A percentile compares a stretch with the other conserved stretches of the same genome.
phyloP scores from a whole-genome alignment of 2,888 invertebrate genomes.

The Carabus problematicus region DNA sequence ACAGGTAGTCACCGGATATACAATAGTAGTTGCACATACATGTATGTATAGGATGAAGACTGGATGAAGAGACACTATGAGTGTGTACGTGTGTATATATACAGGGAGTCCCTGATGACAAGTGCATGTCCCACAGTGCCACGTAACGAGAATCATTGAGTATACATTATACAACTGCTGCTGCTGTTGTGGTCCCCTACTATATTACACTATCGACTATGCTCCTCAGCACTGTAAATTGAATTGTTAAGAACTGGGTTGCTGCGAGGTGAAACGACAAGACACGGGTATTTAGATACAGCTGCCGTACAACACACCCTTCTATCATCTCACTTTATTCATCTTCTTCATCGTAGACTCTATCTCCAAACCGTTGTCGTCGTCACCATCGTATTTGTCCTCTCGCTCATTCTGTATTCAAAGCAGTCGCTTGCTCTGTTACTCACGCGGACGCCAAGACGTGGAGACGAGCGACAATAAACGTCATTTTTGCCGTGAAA shows the following conservation, averaged over 20 bases:
- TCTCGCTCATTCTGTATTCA: not conserved
- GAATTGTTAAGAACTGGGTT: conserved; percentile 34
- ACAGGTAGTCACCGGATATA: too few species aligned
- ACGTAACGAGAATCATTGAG: conserved; percentile 19
- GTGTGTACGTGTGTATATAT: too few species aligned
- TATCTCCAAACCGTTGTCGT: too few species aligned
- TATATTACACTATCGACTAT: conserved; percentile 25
- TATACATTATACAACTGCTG: conserved; percentile 23
- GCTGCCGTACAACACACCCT: conserved; percentile 1
- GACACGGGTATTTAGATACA: conserved; percentile 34
- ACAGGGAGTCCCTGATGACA: too few species aligned
- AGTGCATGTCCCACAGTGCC: too few species aligned
- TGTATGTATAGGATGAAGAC: too few species aligned
- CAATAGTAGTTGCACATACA: too few species aligned
- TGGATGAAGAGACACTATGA: too few species aligned
- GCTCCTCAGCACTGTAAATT: conserved; percentile 25
- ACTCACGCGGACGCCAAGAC: not conserved
- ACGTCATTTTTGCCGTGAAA: conserved; percentile 24
- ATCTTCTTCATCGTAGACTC: not conserved
- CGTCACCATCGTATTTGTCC: too few species aligned
- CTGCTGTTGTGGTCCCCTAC: conserved; percentile 17
- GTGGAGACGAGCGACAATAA: conserved; percentile 20
- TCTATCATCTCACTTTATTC: not conserved
- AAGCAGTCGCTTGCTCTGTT: not conserved
- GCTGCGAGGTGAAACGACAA: conserved; percentile 21